Evolutionary conservation across 1,140 invertebrate species (phyloP), one percentile per base, ranked within the genome.

Genomic region (Phortica variegata): DNA sequence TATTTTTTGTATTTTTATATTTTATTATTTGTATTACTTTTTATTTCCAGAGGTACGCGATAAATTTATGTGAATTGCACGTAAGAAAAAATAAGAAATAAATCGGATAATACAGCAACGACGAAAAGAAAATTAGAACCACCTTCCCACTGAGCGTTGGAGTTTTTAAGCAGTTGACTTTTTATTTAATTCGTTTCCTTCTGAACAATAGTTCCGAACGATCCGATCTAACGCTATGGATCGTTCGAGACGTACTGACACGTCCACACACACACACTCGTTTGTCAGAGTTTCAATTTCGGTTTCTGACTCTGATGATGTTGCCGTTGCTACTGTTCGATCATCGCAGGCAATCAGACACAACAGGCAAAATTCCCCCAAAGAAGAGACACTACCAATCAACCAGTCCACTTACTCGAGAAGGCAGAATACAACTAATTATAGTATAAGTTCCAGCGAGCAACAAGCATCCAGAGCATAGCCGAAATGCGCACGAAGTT

Each of bases 381-480:
- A 43, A 50, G 52, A 43, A 43, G 41, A 58, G 47, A 21, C 44
- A 58, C 47, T 39, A 54, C 29, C 50, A 49, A 40, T 20, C 34
- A 26, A 17, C 18, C 7, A 34, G 44, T 20, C 71, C 62, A 73
- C 70, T 74, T 71, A 74, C 71, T 74, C 59, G 59, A 61, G 66
- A 62, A 71, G 71, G 70, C 71, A 65, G 56, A 68, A 73, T 56
- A 65, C 66, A 61, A 74, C 71, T 74, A 73, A 73, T 69, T 73
- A 73, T 73, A 73, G 58, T 73, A 73, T 70, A 73, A 73, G 56
- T 66, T 73, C 59, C 58, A 70, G 53, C 47, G 56, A 66, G 53
- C 62, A 55, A 54, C 65, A 69, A 69, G 44, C 26, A 32, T 54
- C 54, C 58, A 53, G 52, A 53, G 34, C 47, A n/a, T n/a, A 47